These are phyloP conservation scores for Alligator mississippiensis DNA, from an alignment of 2,113 vertebrate genomes.

Conservation along the genomic window DNA sequence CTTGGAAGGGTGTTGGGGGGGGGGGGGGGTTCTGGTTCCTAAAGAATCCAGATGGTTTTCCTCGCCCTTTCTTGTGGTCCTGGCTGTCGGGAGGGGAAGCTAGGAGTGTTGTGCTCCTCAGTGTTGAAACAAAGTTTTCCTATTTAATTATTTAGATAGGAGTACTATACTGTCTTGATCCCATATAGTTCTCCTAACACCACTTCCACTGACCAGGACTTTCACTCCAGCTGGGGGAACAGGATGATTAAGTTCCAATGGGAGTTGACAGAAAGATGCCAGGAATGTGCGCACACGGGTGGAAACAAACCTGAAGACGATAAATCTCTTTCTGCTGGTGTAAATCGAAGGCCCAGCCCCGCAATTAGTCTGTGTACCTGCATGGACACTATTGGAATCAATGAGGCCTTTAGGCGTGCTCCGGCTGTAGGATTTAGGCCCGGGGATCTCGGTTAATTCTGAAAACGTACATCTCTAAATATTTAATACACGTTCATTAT, in stretches of 20 bases:
- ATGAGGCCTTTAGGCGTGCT: too few relatives aligned
- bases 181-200: not conserved
- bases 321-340: not conserved
- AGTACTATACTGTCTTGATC: not conserved
- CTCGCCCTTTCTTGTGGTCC: not conserved
- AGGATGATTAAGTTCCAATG: not conserved
- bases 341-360: too few relatives aligned
- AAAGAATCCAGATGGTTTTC: not conserved
- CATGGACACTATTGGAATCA: too few relatives aligned
- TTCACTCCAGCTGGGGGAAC: not conserved
- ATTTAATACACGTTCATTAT: too few relatives aligned
- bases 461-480: too few relatives aligned
- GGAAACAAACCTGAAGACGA: not conserved
- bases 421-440: too few relatives aligned
- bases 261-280: not conserved
- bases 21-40: not conserved
- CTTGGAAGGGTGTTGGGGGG: not conserved
- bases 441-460: too few relatives aligned
- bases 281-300: not conserved
- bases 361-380: too few relatives aligned
- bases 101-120: not conserved
- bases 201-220: accelerated
- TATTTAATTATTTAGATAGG: not conserved
- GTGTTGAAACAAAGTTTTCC: not conserved
- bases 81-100: not conserved